Evolutionary conservation across 2,888 invertebrate genomes (phyloP), one percentile per base, ranked within the genome.

Genomic region (Euzetes globulus): DNA sequence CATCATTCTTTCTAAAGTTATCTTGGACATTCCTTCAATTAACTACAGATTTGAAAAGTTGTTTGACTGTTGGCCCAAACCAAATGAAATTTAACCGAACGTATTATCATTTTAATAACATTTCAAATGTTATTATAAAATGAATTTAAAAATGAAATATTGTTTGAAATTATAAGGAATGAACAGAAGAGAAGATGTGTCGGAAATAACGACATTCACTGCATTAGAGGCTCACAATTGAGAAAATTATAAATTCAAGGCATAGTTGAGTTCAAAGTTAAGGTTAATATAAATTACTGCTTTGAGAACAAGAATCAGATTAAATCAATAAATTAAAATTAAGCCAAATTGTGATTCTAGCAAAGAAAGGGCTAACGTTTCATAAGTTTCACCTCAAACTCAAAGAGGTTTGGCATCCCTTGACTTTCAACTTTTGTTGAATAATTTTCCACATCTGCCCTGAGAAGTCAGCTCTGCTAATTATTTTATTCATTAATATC

Each of bases 241-340:
- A 19, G 19, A 19, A 1, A 55, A 55, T 55, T 55, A 55, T 55
- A 55, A 55, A 55, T 55, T 55, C 55, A 55, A 55, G 25, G 13
- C 55, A 55, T 55, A 22, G 1, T 55, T 25, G 25, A 13, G 55
- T 25, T 25, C 55, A 55, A 55, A 55, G 55, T 11, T 19, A 25
- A 19, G 55, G 25, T 55, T 25, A 22, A 55, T 55, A 55, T 55
- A 55, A 55, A 55, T 55, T 22, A 63, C 33, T 63, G 29, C 33
- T 63, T 63, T 63, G 9, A 58, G n/a, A 55, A 19, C 17, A n/a
- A 68, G 4, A 13, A 45, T 65, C 7, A 29, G 68, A 68, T 68
- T 68, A 25, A 68, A 68, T 68, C 68, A 37, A 68, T 68, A 68
- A 68, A 68, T 68, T 68, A 68, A 68, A 68, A 37, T 68, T 60